These are phyloP conservation scores for Punctoribates punctum DNA, from an alignment of 2,888 invertebrate species.

Conservation along the genomic window DNA sequence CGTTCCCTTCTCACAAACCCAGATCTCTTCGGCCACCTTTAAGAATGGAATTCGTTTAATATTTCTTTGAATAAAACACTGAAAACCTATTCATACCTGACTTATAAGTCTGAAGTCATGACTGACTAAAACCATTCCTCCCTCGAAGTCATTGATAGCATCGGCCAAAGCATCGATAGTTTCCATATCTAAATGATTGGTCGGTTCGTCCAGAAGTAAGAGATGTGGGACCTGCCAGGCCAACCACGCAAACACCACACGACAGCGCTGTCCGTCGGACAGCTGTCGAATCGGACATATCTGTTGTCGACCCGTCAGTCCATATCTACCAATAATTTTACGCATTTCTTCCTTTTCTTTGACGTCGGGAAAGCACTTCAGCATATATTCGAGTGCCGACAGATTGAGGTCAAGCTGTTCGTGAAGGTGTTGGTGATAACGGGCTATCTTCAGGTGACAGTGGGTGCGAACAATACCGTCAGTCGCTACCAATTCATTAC, in stretches of 20 bases:
- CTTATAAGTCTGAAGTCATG: conserved; percentile 99
- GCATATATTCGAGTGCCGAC: conserved; percentile 97
- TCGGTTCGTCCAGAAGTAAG: conserved; percentile 64
- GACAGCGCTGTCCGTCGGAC: conserved; percentile 95
- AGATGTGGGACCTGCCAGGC: conserved; percentile 97
- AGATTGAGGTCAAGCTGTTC: conserved; percentile 90
- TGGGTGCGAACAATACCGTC: conserved; percentile 97
- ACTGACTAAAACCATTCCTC: conserved; percentile 97
- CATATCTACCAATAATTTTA: conserved; percentile 96
- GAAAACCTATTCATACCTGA: conserved; percentile 65
- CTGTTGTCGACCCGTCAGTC: conserved; percentile 93
- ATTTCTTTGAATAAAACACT: conserved; percentile 16
- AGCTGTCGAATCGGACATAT: conserved; percentile 89
- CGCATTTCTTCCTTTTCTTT: conserved; percentile 99
- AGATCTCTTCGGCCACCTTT: conserved; percentile 97
- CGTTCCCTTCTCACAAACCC: conserved; percentile 95
- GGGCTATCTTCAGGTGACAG: conserved; percentile 92
- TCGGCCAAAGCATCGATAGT: conserved; percentile 97
- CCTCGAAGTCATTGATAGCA: conserved; percentile 95
- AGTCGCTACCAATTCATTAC: conserved; percentile 88
- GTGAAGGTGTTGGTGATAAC: conserved; percentile 96
- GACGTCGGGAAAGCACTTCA: conserved; percentile 91
- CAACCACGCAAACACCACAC: conserved; percentile 97
- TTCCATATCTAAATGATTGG: conserved; percentile 95
- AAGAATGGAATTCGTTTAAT: conserved; percentile 42